phyloP scores from a whole-genome alignment of 2,888 invertebrate species.

The Margaritifera margaritifera region DNA sequence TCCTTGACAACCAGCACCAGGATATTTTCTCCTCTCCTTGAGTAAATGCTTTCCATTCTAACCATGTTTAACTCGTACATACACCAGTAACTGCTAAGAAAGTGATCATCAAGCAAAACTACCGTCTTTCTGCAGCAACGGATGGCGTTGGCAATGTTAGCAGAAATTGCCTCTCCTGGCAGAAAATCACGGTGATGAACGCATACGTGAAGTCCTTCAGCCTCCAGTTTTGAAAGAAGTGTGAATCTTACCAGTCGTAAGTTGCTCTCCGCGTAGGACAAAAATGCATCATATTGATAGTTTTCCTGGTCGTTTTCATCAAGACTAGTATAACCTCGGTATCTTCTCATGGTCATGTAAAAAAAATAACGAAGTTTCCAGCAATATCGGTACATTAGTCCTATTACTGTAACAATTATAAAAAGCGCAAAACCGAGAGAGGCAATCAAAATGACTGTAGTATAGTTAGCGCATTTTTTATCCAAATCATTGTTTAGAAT shows the following conservation, averaged over 20 bases:
- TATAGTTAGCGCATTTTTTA: slow-evolving; percentile 12
- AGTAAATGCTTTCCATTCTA: slow-evolving; percentile 38
- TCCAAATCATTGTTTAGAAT: too few species aligned
- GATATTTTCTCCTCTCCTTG: slow-evolving; percentile 9
- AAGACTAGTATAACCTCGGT: slow-evolving; percentile 12
- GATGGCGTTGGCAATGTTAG: slow-evolving; percentile 44
- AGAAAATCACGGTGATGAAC: slow-evolving; percentile 46
- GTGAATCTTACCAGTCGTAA: slow-evolving; percentile 10
- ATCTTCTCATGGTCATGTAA: slow-evolving; percentile 18
- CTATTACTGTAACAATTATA: slow-evolving; percentile 15
- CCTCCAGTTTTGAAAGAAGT: slow-evolving; percentile 15
- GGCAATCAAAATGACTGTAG: slow-evolving; percentile 4
- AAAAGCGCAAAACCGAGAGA: slow-evolving; percentile 12
- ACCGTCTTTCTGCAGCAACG: slow-evolving; percentile 43
- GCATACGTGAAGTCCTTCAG: slow-evolving; percentile 31
- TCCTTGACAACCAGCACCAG: slow-evolving; percentile 16
- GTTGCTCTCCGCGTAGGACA: slow-evolving; percentile 32
- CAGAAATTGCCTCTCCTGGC: slow-evolving; percentile 38
- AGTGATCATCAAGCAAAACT: slow-evolving; percentile 36
- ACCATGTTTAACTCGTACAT: slow-evolving; percentile 51
- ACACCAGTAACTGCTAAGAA: slow-evolving; percentile 44
- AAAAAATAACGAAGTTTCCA: slow-evolving; percentile 36
- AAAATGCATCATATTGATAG: slow-evolving; percentile 38
- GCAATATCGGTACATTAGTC: slow-evolving; percentile 22
- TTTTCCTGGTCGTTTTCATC: slow-evolving; percentile 1